phyloP scores from a whole-genome alignment of 2,113 vertebrate species.

The Pithys albifrons region DNA sequence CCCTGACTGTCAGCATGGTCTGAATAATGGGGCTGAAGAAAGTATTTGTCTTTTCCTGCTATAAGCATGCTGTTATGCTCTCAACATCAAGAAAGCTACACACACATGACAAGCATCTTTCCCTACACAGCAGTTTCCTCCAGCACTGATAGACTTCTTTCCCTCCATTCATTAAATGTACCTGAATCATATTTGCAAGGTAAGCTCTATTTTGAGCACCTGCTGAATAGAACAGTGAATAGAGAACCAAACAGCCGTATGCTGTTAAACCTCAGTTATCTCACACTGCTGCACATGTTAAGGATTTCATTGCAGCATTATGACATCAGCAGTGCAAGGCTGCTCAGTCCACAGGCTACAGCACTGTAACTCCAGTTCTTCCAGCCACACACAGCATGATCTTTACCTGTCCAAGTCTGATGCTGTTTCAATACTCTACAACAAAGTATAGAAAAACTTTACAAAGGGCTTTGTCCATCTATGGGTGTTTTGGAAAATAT shows the following conservation, averaged over 20 bases:
- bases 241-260: not conserved
- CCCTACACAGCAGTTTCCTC: not conserved
- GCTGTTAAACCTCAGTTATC: not conserved
- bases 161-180: not conserved
- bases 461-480: not conserved
- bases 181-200: not conserved
- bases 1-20: not conserved
- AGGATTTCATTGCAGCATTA: not conserved
- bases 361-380: accelerated
- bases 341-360: accelerated
- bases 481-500: not conserved
- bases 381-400: not conserved
- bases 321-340: not conserved
- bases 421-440: not conserved
- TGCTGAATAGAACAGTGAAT: not conserved
- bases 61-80: not conserved
- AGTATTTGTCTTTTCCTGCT: not conserved
- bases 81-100: not conserved
- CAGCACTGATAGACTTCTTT: not conserved
- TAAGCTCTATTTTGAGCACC: not conserved
- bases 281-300: accelerated
- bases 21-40: accelerated
- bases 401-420: not conserved
- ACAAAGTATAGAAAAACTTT: not conserved
- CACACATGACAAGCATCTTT: not conserved